A percentile compares a stretch with the other conserved stretches of the same genome.
phyloP scores from a whole-genome alignment of 1,140 invertebrate genomes.

The Gonioctena quinquepunctata region DNA sequence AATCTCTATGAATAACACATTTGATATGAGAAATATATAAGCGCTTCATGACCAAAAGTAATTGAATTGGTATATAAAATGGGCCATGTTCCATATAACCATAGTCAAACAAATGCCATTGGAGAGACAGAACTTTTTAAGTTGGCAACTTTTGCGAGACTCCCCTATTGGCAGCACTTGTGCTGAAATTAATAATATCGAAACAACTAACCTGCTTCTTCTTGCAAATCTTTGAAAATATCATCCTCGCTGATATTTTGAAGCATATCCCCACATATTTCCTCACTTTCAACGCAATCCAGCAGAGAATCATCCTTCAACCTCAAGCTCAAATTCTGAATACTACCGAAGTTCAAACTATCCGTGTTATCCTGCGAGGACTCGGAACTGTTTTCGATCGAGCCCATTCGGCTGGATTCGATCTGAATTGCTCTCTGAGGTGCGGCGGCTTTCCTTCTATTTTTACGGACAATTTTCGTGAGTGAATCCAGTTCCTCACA shows the following conservation, averaged over 20 bases:
- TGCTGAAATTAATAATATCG: too few species aligned
- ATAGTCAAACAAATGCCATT: too few species aligned
- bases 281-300: slow-evolving; percentile 10
- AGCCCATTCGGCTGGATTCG: slow-evolving; percentile 13
- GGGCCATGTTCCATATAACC: too few species aligned
- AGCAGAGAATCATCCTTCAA: slow-evolving; percentile 8
- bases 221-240: slow-evolving; percentile 46
- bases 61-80: too few species aligned
- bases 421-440: slow-evolving; percentile 22
- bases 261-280: slow-evolving; percentile 35
- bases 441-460: slow-evolving; percentile 14
- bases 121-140: too few species aligned
- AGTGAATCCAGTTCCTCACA: slow-evolving; percentile 13
- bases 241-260: slow-evolving; percentile 40
- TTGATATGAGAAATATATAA: too few species aligned
- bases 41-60: too few species aligned
- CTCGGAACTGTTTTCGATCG: slow-evolving; percentile 22
- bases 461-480: slow-evolving; percentile 13
- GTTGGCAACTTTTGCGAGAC: too few species aligned
- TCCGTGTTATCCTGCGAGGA: slow-evolving; percentile 26
- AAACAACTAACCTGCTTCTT: slow-evolving; percentile 38
- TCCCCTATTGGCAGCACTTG: too few species aligned
- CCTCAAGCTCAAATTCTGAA: slow-evolving; percentile 9
- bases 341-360: slow-evolving; percentile 6
- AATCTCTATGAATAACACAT: too few species aligned